Evolutionary conservation across 2,888 invertebrate genomes (phyloP), one percentile per base, ranked within the genome.

Genomic region (Osmoderma eremita): DNA sequence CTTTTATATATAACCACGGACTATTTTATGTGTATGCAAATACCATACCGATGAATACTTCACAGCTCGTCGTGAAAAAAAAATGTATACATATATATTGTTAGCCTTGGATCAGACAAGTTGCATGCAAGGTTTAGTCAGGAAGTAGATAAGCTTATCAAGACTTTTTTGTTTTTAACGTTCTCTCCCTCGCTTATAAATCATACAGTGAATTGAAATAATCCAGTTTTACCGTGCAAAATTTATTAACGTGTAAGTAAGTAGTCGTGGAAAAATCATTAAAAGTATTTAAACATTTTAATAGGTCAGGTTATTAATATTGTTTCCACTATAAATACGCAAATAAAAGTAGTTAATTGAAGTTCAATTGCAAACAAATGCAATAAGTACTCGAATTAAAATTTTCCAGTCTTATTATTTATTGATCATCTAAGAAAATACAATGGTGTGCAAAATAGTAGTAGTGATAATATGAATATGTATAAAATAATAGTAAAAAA

Each of bases 101-200:
- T 50, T 56, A 65, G 45, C 67, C 63, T 67, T 66, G 67, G 53
- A 70, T 65, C 65, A 67, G 67, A 65, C 67, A 70, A 68, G 63
- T 69, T 69, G 61, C 65, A 65, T 67, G 70, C 61, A 64, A 63
- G 63, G 51, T 54, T 67, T 45, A 63, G 45, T 62, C 69, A 72
- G 72, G 72, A 72, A 73, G 71, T 73, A 68, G 73, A 72, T 72
- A 72, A 70, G 71, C 70, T 69, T 70, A 72, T 72, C 71, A 68
- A 67, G 65, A 53, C 62, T 61, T 68, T 63, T 70, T 69, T 65
- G 67, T 48, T 65, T 67, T 68, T 56, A 56, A 61, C 12, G 38
- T 41, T 68, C 67, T 68, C 63, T 65, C 65, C 65, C 56, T 54
- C 58, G 58, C 30, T 30, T 56, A 41, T 56, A 56, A 56, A 24